These are phyloP conservation scores for Pelobates fuscus DNA, from an alignment of 2,113 vertebrate species.

Conservation along the genomic window DNA sequence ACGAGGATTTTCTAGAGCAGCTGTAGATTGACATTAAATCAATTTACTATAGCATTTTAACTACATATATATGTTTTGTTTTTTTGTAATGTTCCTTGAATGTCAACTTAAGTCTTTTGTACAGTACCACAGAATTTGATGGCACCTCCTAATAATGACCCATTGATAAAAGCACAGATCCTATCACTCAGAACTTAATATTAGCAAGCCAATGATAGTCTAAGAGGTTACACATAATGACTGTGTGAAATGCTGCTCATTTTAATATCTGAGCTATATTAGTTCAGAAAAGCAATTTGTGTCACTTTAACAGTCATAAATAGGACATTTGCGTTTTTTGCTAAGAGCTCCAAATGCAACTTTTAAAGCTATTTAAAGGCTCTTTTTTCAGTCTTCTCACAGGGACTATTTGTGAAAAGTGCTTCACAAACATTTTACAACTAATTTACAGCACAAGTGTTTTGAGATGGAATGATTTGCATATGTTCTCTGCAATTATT, in stretches of 20 bases:
- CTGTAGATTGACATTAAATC: too few species aligned
- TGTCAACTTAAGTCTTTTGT: too few species aligned
- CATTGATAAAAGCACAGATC: too few species aligned
- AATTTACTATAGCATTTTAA: too few species aligned
- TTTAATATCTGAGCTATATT: background rate
- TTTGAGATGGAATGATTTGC: conserved; percentile 48
- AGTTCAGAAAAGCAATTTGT: background rate
- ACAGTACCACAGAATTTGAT: too few species aligned
- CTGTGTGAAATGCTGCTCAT: background rate
- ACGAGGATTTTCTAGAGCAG: too few species aligned
- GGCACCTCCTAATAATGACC: too few species aligned
- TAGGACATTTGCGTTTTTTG: background rate
- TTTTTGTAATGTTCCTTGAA: too few species aligned
- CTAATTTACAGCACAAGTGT: conserved; percentile 50
- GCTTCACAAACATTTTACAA: conserved; percentile 49
- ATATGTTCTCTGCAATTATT: conserved; percentile 51
- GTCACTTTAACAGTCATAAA: background rate
- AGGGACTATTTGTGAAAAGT: conserved; percentile 47
- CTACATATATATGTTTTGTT: too few species aligned
- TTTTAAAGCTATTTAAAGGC: conserved; percentile 39
- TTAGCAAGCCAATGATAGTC: too few species aligned
- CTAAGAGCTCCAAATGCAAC: conserved; percentile 6
- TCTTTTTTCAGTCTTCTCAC: conserved; percentile 19
- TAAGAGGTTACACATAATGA: too few species aligned
- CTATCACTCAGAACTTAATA: too few species aligned